Conservation (phyloP, 2,888 invertebrate species). For the Dastarcus helophoroides region DNA sequence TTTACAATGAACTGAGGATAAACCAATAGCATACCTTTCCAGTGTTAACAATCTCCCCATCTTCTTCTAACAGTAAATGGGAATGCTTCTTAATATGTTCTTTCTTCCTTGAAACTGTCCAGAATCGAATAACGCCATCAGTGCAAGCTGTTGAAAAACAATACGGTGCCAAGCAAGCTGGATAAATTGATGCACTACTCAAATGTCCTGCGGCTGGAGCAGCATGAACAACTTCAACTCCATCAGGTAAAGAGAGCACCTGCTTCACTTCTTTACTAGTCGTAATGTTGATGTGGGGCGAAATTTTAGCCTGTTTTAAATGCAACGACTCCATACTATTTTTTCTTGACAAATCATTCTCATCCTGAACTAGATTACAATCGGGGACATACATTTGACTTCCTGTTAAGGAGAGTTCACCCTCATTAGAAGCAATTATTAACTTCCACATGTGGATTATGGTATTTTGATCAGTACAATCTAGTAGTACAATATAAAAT, state of each 20-base stretch:
- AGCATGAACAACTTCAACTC: conserved; percentile 87
- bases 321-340: conserved; percentile 37
- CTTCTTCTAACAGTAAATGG: conserved; percentile 31
- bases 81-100: conserved; percentile 23
- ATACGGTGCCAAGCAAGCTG: conserved; percentile 97
- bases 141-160: conserved; percentile 92
- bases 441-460: conserved; percentile 95
- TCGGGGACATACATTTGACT: conserved; percentile 88
- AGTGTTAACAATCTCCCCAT: conserved; percentile 30
- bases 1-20: too few species aligned
- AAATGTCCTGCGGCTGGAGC: conserved; percentile 93
- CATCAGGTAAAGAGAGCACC: conserved; percentile 73
- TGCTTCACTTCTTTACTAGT: conserved; percentile 89
- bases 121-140: conserved; percentile 83
- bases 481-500: conserved; percentile 88
- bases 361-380: conserved; percentile 72
- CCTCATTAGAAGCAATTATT: conserved; percentile 64
- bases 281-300: conserved; percentile 69
- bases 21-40: conserved; percentile 22
- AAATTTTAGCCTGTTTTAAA: conserved; percentile 39
- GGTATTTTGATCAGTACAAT: conserved; percentile 71
- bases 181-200: conserved; percentile 95
- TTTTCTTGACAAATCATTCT: conserved; percentile 48
- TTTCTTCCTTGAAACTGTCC: conserved; percentile 44
- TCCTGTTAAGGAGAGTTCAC: conserved; percentile 35